phyloP scores from a whole-genome alignment of 1,140 invertebrate species.

The Heterodera carotae region DNA sequence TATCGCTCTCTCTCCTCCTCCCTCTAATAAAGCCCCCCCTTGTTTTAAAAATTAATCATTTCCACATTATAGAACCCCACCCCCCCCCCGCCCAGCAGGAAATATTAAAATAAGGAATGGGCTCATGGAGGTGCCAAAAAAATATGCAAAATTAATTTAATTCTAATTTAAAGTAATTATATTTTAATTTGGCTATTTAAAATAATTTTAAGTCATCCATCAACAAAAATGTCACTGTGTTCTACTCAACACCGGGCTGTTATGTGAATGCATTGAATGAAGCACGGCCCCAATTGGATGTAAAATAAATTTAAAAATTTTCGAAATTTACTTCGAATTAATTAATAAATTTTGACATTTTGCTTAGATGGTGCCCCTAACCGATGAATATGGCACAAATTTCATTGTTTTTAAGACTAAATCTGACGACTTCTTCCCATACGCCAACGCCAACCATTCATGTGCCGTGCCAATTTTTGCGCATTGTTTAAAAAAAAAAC shows the following conservation, averaged over 20 bases:
- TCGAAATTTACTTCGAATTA: background rate
- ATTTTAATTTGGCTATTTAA: background rate
- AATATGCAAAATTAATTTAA: slow-evolving; percentile 1
- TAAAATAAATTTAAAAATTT: slow-evolving; percentile 68
- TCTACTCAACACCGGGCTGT: slow-evolving; percentile 90
- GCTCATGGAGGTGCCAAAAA: no score
- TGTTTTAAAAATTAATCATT: no score
- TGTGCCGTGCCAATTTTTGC: background rate
- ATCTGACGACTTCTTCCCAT: slow-evolving; percentile 82
- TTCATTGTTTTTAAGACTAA: slow-evolving; percentile 1
- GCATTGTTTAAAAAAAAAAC: background rate
- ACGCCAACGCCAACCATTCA: slow-evolving; percentile 78
- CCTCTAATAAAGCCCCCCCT: no score
- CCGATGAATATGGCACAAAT: no score
- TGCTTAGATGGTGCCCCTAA: background rate
- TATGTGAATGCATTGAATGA: slow-evolving; percentile 74
- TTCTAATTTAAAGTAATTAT: background rate
- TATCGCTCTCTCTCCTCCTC: no score
- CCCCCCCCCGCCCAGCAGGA: no score
- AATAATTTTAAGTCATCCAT: slow-evolving; percentile 60
- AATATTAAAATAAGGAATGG: no score
- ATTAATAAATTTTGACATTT: background rate
- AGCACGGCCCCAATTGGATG: slow-evolving; percentile 74
- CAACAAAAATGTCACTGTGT: slow-evolving; percentile 74
- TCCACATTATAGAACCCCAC: no score